Conservation (phyloP, 1,140 invertebrate species). For the Panonychus citri region DNA sequence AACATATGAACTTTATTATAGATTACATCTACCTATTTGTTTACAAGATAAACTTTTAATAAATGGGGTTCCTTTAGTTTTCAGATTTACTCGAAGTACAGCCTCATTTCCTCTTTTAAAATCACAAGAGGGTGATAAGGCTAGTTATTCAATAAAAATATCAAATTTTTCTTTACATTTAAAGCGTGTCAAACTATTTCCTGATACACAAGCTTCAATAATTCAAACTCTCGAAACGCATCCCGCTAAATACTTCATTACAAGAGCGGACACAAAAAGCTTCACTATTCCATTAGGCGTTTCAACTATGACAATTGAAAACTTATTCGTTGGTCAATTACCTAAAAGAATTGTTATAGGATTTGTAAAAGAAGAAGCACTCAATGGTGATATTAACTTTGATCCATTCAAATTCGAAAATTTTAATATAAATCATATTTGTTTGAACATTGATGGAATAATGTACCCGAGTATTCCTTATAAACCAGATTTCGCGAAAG, state of each 20-base stretch:
- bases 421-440: neutral
- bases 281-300: neutral
- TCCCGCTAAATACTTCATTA: neutral
- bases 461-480: neutral
- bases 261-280: neutral
- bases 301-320: neutral
- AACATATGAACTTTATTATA: neutral
- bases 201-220: neutral
- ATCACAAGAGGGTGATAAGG: neutral
- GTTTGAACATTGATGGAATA: neutral
- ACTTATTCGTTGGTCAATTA: neutral
- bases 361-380: neutral
- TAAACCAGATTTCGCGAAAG: neutral
- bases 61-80: neutral
- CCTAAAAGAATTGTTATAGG: neutral
- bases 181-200: neutral
- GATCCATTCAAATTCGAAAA: neutral
- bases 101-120: neutral
- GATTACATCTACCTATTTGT: neutral
- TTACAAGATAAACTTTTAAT: neutral
- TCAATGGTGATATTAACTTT: neutral
- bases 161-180: neutral
- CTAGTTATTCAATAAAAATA: neutral
- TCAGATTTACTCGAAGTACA: neutral
- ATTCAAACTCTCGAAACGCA: neutral